Conservation (phyloP, 2,797 vertebrate species). For the Onychomys torridus region DNA sequence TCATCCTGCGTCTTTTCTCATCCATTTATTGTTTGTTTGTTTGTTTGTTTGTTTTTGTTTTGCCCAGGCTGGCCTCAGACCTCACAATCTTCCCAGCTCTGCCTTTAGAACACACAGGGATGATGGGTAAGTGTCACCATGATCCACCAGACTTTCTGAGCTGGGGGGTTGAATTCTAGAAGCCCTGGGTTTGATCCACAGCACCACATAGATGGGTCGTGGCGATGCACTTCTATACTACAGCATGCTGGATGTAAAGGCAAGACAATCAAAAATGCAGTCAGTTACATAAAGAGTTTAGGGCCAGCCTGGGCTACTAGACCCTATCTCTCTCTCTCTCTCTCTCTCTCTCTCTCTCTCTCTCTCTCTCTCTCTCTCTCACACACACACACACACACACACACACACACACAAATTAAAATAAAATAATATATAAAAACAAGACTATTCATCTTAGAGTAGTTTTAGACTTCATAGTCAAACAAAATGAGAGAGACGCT, state of each 20-base stretch:
- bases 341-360: too few species aligned
- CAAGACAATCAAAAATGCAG: neutral
- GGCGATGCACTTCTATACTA: neutral
- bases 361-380: too few species aligned
- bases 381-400: too few species aligned
- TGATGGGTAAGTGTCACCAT: neutral
- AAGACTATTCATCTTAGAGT: neutral
- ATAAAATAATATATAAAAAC: neutral
- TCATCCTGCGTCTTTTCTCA: neutral
- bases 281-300: neutral
- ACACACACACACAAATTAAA: neutral
- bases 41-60: too few species aligned
- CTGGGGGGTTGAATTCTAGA: neutral
- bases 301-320: neutral
- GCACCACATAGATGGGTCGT: too few species aligned
- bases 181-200: too few species aligned
- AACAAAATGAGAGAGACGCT: neutral
- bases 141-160: neutral
- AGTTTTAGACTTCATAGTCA: neutral
- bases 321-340: accelerated
- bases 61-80: neutral
- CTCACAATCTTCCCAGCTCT: neutral
- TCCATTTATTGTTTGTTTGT: too few species aligned
- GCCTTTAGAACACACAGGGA: neutral
- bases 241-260: neutral